Conservation (phyloP, 2,113 vertebrate genomes). For the Oceanites oceanicus region DNA sequence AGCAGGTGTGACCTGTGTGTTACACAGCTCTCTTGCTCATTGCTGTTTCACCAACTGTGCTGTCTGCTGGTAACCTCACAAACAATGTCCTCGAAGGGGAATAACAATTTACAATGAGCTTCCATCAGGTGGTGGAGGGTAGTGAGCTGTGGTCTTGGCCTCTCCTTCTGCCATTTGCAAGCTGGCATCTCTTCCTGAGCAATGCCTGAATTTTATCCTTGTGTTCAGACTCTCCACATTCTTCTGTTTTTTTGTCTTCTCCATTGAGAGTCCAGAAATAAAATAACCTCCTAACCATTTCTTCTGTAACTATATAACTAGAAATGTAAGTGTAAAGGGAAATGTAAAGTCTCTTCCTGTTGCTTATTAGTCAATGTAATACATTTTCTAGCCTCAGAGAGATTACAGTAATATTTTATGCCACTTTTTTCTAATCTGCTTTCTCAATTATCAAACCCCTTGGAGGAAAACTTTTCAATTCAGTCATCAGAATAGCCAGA, state of each 20-base stretch:
- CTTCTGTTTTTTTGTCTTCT: constrained; percentile 4
- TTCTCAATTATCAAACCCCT: constrained; percentile 58
- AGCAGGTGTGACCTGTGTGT: neutral
- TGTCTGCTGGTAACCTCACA: neutral
- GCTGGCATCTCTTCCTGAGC: neutral
- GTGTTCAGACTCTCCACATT: neutral
- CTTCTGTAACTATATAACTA: constrained; percentile 19
- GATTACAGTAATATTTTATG: constrained; percentile 57
- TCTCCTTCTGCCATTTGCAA: neutral
- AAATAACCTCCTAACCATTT: neutral
- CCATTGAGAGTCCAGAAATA: neutral
- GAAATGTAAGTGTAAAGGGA: constrained; percentile 38
- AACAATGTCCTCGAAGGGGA: neutral
- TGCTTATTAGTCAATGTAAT: constrained; percentile 35
- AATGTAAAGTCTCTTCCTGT: constrained; percentile 39
- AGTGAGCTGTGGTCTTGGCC: neutral
- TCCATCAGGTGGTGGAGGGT: neutral
- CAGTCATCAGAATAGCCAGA: neutral
- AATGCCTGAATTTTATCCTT: neutral
- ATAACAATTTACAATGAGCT: neutral
- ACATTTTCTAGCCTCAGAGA: constrained; percentile 53
- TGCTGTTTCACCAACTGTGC: neutral
- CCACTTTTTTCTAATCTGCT: constrained; percentile 45
- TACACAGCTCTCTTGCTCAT: neutral
- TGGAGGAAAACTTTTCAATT: constrained; percentile 44